A percentile compares a stretch with the other conserved stretches of the same genome.
phyloP scores from a whole-genome alignment of 2,888 invertebrate genomes.

The Tinea pellionella region DNA sequence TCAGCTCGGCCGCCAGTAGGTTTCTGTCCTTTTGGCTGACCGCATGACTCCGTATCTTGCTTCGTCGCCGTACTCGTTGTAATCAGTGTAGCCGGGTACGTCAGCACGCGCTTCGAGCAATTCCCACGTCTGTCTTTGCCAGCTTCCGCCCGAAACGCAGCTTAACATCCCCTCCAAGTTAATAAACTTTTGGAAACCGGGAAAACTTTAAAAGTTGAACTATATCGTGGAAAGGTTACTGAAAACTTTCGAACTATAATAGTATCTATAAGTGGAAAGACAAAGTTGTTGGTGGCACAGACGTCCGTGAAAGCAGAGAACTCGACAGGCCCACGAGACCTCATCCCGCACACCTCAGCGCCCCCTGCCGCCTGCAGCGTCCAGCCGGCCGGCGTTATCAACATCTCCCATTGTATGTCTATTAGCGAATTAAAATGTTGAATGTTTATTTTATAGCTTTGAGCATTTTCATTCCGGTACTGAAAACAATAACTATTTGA shows the following conservation, averaged over 20 bases:
- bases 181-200: neutral
- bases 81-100: conserved; percentile 42
- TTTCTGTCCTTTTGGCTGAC: conserved; percentile 71
- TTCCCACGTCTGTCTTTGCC: conserved; percentile 38
- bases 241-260: conserved; percentile 42
- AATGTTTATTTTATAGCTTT: neutral
- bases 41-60: conserved; percentile 71
- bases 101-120: conserved; percentile 57
- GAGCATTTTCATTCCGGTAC: neutral
- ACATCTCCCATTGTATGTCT: neutral
- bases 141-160: conserved; percentile 49
- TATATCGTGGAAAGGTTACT: conserved; percentile 26
- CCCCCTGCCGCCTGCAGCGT: conserved; percentile 8
- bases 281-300: conserved; percentile 30
- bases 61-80: conserved; percentile 66
- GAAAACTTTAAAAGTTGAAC: neutral
- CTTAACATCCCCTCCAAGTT: conserved; percentile 26
- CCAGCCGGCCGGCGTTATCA: neutral
- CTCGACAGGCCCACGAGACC: neutral
- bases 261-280: conserved; percentile 35
- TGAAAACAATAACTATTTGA: neutral
- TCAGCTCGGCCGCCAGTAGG: conserved; percentile 65
- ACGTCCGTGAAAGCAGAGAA: neutral
- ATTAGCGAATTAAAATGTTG: neutral
- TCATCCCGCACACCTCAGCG: neutral